Evolutionary conservation across 2,797 vertebrate genomes (phyloP), one percentile per base, ranked within the genome.

Genomic region (Platalea minor): DNA sequence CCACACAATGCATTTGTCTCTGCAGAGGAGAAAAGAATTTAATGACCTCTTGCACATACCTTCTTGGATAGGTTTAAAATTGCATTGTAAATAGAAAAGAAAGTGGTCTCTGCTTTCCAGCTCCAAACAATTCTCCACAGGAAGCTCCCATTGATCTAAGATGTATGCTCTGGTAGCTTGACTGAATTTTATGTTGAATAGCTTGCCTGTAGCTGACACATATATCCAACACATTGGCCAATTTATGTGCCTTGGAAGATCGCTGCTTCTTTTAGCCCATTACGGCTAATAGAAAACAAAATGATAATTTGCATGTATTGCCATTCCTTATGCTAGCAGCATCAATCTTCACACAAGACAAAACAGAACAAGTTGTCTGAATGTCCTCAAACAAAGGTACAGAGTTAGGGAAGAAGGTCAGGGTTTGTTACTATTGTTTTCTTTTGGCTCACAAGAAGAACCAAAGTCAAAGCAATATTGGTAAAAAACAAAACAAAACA

Each of bases 1-100:
- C 35, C 41, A 87, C 21, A 85, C 56, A 77, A 33, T 13, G 41
- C 25, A 54, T 83, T 87, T 91, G 33, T 43, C 56, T 89, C 50
- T 46, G 50, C 50, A 87, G 35, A 91, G 16, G 8, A 75, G 31
- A 76, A 86, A 92, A 77, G 20, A 80, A 61, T 19, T 21, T 61
- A 77, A 89, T 19, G 20, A 77, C 50, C n/a, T 89, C 75, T 89
- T 51, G 23, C 13, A 41, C 23, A 28, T 13, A 61, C 10, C 61
- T 80, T 63, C 84, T 88, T n/a, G 82, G 56, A 91, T 50, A 61
- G n/a, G 41, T 67, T 91, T 92, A 83, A 80, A 94, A 92, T 46
- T 61, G 37, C n/a, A 89, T 1, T 75, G 13, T 80, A 41, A 57
- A 75, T 26, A 70, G 68, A 72, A 91, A 74, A 61, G 67, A 91